Conservation (phyloP, 1,140 invertebrate species). For the Hylaeus anthracinus region DNA sequence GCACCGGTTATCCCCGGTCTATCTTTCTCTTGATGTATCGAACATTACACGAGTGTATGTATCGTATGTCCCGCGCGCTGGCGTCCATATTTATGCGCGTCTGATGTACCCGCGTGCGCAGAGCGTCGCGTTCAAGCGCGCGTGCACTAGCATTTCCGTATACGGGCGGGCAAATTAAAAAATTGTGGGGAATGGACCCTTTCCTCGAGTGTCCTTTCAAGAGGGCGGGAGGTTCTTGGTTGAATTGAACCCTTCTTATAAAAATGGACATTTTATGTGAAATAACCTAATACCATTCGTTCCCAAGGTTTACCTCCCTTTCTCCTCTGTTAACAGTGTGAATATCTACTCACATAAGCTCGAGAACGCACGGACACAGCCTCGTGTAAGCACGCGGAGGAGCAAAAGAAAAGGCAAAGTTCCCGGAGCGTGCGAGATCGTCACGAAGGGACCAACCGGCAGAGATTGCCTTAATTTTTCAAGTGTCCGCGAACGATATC, state of each 20-base stretch:
- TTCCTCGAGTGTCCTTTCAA: neutral
- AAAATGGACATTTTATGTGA: too few species aligned
- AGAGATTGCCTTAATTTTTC: conserved; percentile 52
- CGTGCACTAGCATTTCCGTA: conserved; percentile 11
- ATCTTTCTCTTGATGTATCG: conserved; percentile 56
- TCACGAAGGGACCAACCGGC: conserved; percentile 50
- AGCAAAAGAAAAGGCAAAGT: conserved; percentile 22
- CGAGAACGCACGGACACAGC: neutral
- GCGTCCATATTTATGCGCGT: conserved; percentile 27
- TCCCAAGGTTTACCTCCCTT: neutral
- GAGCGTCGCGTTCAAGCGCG: conserved; percentile 39
- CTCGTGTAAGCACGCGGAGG: neutral
- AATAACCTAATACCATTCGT: neutral
- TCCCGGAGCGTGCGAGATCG: conserved; percentile 37
- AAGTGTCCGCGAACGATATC: conserved; percentile 23
- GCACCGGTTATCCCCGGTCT: conserved; percentile 56
- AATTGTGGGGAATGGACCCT: neutral
- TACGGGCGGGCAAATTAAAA: conserved; percentile 15
- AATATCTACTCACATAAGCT: neutral
- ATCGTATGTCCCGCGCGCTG: conserved; percentile 27
- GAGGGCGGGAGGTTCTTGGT: too few species aligned
- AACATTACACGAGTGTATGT: conserved; percentile 40
- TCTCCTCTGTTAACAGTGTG: neutral
- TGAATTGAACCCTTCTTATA: too few species aligned
- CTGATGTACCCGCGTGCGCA: conserved; percentile 14